Evolutionary conservation across 1,140 invertebrate genomes (phyloP), one percentile per base, ranked within the genome.

Genomic region (Euglossa dilemma): DNA sequence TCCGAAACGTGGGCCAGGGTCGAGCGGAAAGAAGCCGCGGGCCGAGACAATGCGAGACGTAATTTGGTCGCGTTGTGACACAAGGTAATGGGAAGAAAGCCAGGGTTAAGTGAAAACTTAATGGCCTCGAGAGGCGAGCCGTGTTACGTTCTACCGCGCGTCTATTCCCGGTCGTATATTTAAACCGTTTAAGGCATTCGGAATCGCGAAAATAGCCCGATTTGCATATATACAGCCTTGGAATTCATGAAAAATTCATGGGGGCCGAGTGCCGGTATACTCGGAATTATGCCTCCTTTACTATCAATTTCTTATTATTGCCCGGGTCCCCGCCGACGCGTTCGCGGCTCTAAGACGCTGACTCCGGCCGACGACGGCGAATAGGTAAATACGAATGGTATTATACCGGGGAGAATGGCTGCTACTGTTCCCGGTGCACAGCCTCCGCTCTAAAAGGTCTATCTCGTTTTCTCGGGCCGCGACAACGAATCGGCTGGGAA

Each of bases 181-280:
- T 92, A 92, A 93, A 89, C 90, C 91, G 87, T 91, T 92, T 92
- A 92, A 93, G 92, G 92, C 91, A 93, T 93, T 93, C 89, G 87
- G 90, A 92, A 92, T 91, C 89, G 89, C 90, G 92, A 93, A 93
- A 92, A 91, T 93, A 92, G 91, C 87, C 87, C 90, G 81, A 93
- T 93, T 93, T 93, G 91, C 92, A 93, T 93, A 93, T 89, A 93
- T 93, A 93, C 90, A 92, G 90, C 91, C 90, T 91, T 80, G 87
- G 88, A 91, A 93, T 92, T 93, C 92, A 93, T 93, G 92, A 93
- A 93, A 93, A 92, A 93, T 93, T 92, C 92, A 93, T 93, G 90
- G 89, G 84, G 59, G 84, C 75, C 80, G 92, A 92, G 90, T 92
- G 71, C 45, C 28, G 86, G 90, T 91, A 88, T 92, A 92, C 87